Evolutionary conservation across 2,113 vertebrate species (phyloP).

Genomic region (Varanus salvator): DNA sequence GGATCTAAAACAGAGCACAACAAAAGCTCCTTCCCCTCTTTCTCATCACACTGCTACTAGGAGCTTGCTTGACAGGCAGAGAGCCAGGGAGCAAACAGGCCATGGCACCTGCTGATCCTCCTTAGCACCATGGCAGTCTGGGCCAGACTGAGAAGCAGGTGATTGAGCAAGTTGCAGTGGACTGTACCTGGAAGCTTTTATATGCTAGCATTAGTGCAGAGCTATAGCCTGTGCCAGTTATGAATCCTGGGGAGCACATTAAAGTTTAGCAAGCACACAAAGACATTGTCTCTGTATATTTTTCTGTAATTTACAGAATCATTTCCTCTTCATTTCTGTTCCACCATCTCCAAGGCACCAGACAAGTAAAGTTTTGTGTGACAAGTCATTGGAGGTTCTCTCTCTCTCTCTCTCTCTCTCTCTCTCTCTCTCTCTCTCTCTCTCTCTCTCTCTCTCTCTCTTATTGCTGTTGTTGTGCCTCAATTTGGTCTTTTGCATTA

Average conservation of each 20-base stretch:
- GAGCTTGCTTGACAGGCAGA: too few relatives aligned
- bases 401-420: too few relatives aligned
- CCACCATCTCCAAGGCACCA: not conserved
- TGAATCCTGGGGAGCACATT: not conserved
- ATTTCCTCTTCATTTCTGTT: not conserved
- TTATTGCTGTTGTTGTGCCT: conserved; percentile 5
- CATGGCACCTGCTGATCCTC: too few relatives aligned
- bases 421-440: too few relatives aligned
- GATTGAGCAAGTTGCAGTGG: too few relatives aligned
- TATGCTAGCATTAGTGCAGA: not conserved
- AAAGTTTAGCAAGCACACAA: not conserved
- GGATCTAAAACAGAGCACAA: too few relatives aligned
- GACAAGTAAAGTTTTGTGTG: not conserved
- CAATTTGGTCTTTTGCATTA: not conserved
- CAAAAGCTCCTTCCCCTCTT: too few relatives aligned
- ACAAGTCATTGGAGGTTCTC: not conserved
- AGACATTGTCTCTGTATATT: not conserved
- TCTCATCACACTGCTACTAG: too few relatives aligned
- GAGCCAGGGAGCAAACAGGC: too few relatives aligned
- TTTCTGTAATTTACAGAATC: not conserved
- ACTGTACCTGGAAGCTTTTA: not conserved
- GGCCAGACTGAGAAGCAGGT: too few relatives aligned
- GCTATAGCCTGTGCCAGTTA: not conserved
- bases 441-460: not conserved
- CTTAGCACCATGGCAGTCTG: too few relatives aligned